Conservation (phyloP, 2,797 vertebrate species). For the Otus scops region DNA sequence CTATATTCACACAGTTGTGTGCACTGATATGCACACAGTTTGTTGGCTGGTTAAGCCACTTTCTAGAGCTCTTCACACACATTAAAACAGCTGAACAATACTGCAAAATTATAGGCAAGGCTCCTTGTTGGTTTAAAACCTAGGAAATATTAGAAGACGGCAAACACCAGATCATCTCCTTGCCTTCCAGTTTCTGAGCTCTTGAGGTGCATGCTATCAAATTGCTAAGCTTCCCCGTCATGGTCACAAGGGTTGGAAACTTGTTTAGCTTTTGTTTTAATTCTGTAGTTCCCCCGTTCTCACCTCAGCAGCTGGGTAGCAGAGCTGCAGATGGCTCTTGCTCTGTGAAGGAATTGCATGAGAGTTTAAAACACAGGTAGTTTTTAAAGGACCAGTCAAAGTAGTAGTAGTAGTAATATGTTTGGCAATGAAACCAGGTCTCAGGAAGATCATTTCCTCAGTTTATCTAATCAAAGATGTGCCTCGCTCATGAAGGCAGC, state of each 20-base stretch:
- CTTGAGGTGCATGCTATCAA: background rate
- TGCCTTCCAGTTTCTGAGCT: background rate
- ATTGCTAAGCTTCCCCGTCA: background rate
- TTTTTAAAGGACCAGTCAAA: background rate
- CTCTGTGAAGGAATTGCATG: background rate
- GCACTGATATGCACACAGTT: background rate
- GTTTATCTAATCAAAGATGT: background rate
- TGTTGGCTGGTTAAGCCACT: rapidly evolving
- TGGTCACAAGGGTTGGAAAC: background rate
- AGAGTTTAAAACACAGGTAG: background rate
- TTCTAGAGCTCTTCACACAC: background rate
- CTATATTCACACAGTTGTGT: background rate
- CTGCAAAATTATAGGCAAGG: background rate
- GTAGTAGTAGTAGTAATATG: background rate
- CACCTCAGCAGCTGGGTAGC: background rate
- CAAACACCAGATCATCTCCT: background rate
- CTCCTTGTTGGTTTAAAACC: background rate
- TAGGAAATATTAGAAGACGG: background rate
- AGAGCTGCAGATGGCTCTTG: background rate
- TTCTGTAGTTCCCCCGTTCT: background rate
- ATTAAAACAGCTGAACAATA: background rate
- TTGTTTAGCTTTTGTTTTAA: background rate
- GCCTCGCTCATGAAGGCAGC: background rate
- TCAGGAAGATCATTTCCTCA: background rate
- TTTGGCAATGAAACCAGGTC: background rate